Evolutionary conservation across 2,797 vertebrate species (phyloP), one percentile per base, ranked within the genome.

Genomic region (Cichlasoma orientale): DNA sequence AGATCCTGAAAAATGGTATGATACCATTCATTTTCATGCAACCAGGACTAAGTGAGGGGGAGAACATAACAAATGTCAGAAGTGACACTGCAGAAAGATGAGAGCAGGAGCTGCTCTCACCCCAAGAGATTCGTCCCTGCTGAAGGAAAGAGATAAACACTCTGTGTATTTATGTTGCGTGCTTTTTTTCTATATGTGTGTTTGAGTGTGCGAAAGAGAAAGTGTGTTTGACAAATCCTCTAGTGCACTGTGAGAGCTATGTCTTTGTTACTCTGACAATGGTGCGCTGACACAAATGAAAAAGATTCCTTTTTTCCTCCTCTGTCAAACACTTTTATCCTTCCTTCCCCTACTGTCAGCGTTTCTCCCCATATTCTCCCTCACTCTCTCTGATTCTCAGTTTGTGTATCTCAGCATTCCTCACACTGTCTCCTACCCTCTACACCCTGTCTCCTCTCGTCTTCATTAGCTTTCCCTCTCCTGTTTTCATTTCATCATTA

Each of bases 261-360:
- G 85, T 93, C 90, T 93, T 93, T 93, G 89, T 94, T 92, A 92
- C 88, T 77, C 82, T 80, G 82, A 93, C 91, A 93, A 92, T 92
- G 77, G 75, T 38, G 86, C 87, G 58, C 87, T 85, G 89, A 91
- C 91, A 92, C 82, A 91, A 92, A 90, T 92, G 86, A 92, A 91
- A 92, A 86, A 84, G 41, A 90, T 74, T 85, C 61, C 82, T 87
- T 86, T 78, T 79, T 53, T 66, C 58, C 68, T 72, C 31, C 25
- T 82, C 85, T 85, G 89, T 92, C 92, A 92, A 90, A 92, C 88
- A 86, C 84, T 92, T 93, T 90, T 89, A 92, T 90, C 90, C 89
- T 80, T 61, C 77, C 79, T 72, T 82, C 86, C 77, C 82, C 80
- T 74, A 91, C 88, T 90, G 91, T 93, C 93, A 92, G 90, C 81